Evolutionary conservation across 2,113 vertebrate species (phyloP), one percentile per base, ranked within the genome.

Genomic region (Corydoras sp.): DNA sequence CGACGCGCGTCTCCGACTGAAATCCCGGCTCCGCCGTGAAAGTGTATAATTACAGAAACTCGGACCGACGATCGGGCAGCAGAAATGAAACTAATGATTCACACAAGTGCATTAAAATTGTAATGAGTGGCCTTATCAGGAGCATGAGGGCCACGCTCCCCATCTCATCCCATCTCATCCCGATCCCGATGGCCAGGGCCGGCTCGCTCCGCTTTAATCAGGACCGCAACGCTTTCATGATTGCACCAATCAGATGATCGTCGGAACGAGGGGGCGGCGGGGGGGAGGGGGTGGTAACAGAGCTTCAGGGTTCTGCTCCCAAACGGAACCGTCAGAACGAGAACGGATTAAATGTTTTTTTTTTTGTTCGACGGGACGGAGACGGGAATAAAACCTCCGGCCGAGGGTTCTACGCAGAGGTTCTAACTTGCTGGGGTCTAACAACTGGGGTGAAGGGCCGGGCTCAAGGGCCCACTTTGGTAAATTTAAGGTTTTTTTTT

Each of bases 151-250:
- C 12, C 56, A 60, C 24, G 24, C 18, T n/a, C 56, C 55, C 12
- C n/a, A 69, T 69, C 18, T 51, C 67, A 69, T 32, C 67, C 43
- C 15, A 7, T 59, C 50, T 59, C 54, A 18, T 68, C 58, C 55
- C 6, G 58, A 4, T 53, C 53, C 15, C 72, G 58, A 72, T 71
- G 64, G 67, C 65, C 60, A 74, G 50, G 56, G 68, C 66, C 43
- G 8, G 31, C 43, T 49, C 31, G 15, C 66, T 71, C 53, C n/a
- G 32, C 31, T 48, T 24, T 69, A 60, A 69, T 69, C 56, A 69
- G 49, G 55, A 60, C 58, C 9, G 43, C 56, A 14, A 43, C 48
- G 29, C 18, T 32, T 69, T 15, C 43, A 51, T 69, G 68, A 69
- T 69, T 69, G 60, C 12, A 69, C 68, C 58, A 69, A 69, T 69